These are phyloP conservation scores for Napeogenes inachia DNA, from an alignment of 2,888 invertebrate species.

Conservation along the genomic window DNA sequence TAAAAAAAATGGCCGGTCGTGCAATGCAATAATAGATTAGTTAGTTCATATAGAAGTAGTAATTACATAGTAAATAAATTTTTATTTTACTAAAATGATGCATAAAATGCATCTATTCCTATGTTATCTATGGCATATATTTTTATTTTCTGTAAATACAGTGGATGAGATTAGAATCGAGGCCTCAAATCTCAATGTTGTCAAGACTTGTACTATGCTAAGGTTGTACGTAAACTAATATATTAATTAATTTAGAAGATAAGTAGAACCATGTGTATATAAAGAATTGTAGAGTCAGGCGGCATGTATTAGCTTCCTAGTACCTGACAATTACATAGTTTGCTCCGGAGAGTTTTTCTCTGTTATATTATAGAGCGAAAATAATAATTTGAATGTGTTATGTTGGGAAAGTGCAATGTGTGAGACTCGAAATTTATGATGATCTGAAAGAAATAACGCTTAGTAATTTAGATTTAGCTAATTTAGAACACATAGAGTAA, in stretches of 20 bases:
- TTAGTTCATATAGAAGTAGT: constrained; percentile 21
- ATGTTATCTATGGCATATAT: too few species aligned
- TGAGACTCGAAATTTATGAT: background rate
- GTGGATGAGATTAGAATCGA: too few species aligned
- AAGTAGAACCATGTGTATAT: background rate
- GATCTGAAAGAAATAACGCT: background rate
- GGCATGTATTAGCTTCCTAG: constrained; percentile 70
- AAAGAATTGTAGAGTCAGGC: constrained; percentile 58
- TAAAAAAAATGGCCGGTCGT: constrained; percentile 63
- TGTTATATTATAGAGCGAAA: constrained; percentile 44
- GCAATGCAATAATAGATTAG: constrained; percentile 71
- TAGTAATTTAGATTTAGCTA: too few species aligned
- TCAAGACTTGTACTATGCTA: too few species aligned
- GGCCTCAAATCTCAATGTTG: too few species aligned
- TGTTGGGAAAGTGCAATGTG: constrained; percentile 63
- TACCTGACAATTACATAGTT: constrained; percentile 63
- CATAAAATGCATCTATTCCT: background rate
- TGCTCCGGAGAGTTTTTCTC: constrained; percentile 68
- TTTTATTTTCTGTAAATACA: too few species aligned
- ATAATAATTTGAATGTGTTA: constrained; percentile 41
- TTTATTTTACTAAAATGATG: constrained; percentile 9
- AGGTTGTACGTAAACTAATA: too few species aligned
- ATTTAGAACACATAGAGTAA: too few species aligned
- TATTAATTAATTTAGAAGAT: too few species aligned
- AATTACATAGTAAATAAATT: background rate